phyloP scores from a whole-genome alignment of 2,797 vertebrate species.

The Lepilemur ruficaudatus region DNA sequence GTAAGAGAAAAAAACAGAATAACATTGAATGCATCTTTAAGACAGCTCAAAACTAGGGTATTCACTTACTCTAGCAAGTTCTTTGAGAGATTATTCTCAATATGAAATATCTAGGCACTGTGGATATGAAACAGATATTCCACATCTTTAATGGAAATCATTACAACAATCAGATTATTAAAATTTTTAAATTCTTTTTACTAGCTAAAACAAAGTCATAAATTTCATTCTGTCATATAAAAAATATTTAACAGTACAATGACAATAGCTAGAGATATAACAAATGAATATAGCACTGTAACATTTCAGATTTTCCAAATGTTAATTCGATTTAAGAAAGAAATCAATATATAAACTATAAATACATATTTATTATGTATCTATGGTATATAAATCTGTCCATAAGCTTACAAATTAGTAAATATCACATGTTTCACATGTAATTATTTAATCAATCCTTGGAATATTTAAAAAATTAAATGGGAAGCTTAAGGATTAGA shows the following conservation, averaged over 20 bases:
- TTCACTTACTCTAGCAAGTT: background rate
- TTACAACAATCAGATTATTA: background rate
- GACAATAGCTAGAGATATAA: background rate
- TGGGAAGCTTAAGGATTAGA: background rate
- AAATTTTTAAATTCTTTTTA: constrained; percentile 24
- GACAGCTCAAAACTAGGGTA: background rate
- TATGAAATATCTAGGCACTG: constrained; percentile 16
- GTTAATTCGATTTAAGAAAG: constrained; percentile 11
- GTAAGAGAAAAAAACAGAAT: constrained; percentile 75
- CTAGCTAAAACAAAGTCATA: constrained; percentile 3
- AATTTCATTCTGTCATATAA: background rate
- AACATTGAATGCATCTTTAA: constrained; percentile 3
- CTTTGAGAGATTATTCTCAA: constrained; percentile 11
- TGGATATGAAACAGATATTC: background rate
- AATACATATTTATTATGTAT: background rate
- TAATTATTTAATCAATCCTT: background rate
- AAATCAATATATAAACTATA: constrained; percentile 8
- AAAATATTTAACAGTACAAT: background rate
- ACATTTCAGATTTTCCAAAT: constrained; percentile 4
- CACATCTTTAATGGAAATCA: constrained; percentile 2
- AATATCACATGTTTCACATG: background rate
- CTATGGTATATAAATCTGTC: background rate
- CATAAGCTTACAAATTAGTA: background rate
- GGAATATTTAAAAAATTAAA: background rate
- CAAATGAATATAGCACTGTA: background rate